Evolutionary conservation across 2,888 invertebrate species (phyloP), one percentile per base, ranked within the genome.

Genomic region (Mesorhabditis spiculigera): DNA sequence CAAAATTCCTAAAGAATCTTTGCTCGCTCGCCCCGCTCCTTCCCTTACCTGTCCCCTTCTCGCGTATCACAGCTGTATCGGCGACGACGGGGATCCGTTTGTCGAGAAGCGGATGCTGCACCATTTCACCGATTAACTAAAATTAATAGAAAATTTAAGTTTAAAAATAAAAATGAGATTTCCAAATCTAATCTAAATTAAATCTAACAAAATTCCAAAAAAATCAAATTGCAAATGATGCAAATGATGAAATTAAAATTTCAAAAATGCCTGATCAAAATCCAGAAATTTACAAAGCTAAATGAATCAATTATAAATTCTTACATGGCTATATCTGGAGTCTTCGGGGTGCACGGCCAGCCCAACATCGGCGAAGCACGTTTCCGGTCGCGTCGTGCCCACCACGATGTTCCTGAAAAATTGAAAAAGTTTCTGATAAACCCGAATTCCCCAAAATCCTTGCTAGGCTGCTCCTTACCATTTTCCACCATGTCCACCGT

Each of bases 281-380:
- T n/a, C n/a, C n/a, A n/a, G n/a, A 50, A 50, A 50, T 50, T 8
- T 13, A n/a, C n/a, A 50, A 50, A 50, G 28, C 28, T 28, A 28
- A 28, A 28, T 63, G 2, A 63, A 63, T 43, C 2, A 67, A 50
- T 10, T 13, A n/a, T 1, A 50, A 41, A 66, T 13, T 13, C 3
- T 28, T 28, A 50, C 58, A 50, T 50, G 58, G 8, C 10, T n/a
- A 45, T 68, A 90, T 70, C 91, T 89, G 4, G 86, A 82, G 87
- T 94, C 94, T 1, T 90, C 79, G 4, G 97, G 95, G 89, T 97
- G 91, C 0, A 98, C 93, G 43, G 95, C 95, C 4, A 98, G 89
- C 0, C 94, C 97, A 0, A 92, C 91, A 88, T 98, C 98, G 0
- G 96, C 97, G 5, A 93, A 87, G 89, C 97, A 91, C 0, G 97